Base-by-base conservation (phyloP, 2,888 invertebrate genomes). In the Atrina japonica region DNA sequence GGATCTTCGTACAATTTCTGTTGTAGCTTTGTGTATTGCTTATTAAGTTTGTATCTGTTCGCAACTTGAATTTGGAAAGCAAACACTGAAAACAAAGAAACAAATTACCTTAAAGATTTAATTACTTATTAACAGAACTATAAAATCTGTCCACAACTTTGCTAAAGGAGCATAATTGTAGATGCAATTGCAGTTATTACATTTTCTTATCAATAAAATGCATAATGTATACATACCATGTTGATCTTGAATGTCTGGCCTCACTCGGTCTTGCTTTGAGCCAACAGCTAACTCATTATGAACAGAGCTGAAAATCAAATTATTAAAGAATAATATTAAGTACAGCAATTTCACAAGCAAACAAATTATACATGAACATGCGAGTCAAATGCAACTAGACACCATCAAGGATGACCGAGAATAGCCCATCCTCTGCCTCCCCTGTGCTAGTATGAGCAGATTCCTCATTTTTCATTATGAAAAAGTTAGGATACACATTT, bases 21-120 rank as follows among this genome's bases (percentile, higher is more conserved):
- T 50, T 77, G 68, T n/a, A 86, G 56, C 66, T 86, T 88, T n/a
- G 77, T 58, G 29, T 75, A 83, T 47, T 83, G 83, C 63, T 90
- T 90, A 77, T 83, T 85, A 14, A 89, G 77, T 64, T 90, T 90
- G 83, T 90, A 89, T 29, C 89, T 76, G 72, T 89, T 90, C 14
- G 87, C 87, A 7, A 88, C 85, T 71, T 87, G 85, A 14, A 89
- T 72, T 63, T 84, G 78, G 75, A 90, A 90, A 9, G 87, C 75
- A n/a, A 87, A 70, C 23, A 84, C 89, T 89, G 84, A 56, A 85
- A 82, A 18, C 47, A 52, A n/a, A n/a, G n/a, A n/a, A n/a, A n/a
- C n/a, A n/a, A 72, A 82, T 76, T 73, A 88, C 88, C 81, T 77
- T 88, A 83, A 61, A 83, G 84, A 63, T 87, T 45, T 3, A 18